These are phyloP conservation scores for Rhabditoides inermis DNA, from an alignment of 2,888 invertebrate species.

Conservation along the genomic window DNA sequence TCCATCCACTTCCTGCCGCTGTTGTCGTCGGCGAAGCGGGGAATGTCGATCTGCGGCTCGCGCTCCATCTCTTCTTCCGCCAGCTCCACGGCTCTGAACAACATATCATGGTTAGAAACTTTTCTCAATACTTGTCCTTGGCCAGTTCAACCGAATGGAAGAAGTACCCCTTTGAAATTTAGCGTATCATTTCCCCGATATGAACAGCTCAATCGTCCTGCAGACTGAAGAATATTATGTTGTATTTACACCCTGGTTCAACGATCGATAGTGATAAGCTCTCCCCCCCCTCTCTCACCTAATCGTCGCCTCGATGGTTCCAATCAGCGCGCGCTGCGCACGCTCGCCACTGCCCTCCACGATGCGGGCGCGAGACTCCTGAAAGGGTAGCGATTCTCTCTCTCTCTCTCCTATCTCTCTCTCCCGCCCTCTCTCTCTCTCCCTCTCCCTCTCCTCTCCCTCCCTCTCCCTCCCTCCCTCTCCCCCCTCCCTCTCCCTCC, in stretches of 20 bases:
- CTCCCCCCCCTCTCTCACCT: too few species aligned
- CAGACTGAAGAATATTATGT: too few species aligned
- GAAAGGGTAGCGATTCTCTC: constrained; percentile 13
- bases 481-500: neutral
- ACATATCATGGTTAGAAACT: too few species aligned
- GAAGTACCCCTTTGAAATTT: too few species aligned
- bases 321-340: constrained; percentile 80
- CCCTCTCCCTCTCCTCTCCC: neutral
- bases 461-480: neutral
- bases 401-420: neutral
- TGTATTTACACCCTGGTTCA: too few species aligned
- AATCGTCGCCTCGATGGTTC: constrained; percentile 80
- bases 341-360: constrained; percentile 77
- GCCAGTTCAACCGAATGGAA: neutral
- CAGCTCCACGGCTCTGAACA: constrained; percentile 74
- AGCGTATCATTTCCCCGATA: too few species aligned
- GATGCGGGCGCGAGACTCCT: constrained; percentile 74
- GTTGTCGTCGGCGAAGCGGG: constrained; percentile 40
- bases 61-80: constrained; percentile 64
- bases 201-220: too few species aligned
- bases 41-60: constrained; percentile 47
- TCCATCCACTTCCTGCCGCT: constrained; percentile 23
- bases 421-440: neutral
- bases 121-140: neutral
- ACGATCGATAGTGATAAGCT: too few species aligned